phyloP scores from a whole-genome alignment of 2,888 invertebrate species.

The Petrophora chlorosata region DNA sequence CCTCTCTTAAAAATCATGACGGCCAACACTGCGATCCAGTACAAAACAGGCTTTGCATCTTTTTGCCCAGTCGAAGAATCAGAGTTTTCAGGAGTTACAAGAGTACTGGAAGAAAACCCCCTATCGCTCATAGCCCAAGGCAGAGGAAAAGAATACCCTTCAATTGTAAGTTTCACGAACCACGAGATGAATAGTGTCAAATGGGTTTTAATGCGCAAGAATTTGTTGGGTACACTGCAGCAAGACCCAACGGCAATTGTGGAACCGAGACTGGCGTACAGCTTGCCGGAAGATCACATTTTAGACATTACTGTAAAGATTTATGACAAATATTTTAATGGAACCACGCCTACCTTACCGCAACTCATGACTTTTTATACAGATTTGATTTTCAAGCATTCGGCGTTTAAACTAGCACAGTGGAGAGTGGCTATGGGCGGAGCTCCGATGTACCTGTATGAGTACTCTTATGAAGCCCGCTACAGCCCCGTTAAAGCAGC shows the following conservation, averaged over 20 bases:
- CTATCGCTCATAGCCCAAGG: slow-evolving; percentile 39
- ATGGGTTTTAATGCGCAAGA: slow-evolving; percentile 6
- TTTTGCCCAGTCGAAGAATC: slow-evolving; percentile 46
- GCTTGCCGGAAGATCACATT: slow-evolving; percentile 27
- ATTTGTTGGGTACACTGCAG: slow-evolving; percentile 1
- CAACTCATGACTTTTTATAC: slow-evolving; percentile 28
- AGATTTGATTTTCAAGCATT: slow-evolving; percentile 40
- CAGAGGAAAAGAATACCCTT: slow-evolving; percentile 43
- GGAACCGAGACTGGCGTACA: slow-evolving; percentile 30
- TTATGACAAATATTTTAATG: slow-evolving; percentile 35
- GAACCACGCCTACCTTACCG: slow-evolving; percentile 27
- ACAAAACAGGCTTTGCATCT: slow-evolving; percentile 30
- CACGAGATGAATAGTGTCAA: slow-evolving; percentile 32
- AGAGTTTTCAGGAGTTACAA: slow-evolving; percentile 34
- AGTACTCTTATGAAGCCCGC: slow-evolving; percentile 70
- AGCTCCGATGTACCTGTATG: slow-evolving; percentile 70
- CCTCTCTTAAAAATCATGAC: slow-evolving; percentile 48
- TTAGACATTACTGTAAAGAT: slow-evolving; percentile 32
- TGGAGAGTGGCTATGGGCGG: slow-evolving; percentile 32
- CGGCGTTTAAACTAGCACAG: slow-evolving; percentile 42
- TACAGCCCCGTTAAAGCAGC: slow-evolving; percentile 60
- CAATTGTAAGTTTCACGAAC: slow-evolving; percentile 39
- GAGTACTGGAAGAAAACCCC: slow-evolving; percentile 47
- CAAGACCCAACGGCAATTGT: slow-evolving; percentile 16
- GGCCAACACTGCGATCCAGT: slow-evolving; percentile 37